Conservation (phyloP, 1,140 invertebrate genomes). For the Helicoverpa zea region DNA sequence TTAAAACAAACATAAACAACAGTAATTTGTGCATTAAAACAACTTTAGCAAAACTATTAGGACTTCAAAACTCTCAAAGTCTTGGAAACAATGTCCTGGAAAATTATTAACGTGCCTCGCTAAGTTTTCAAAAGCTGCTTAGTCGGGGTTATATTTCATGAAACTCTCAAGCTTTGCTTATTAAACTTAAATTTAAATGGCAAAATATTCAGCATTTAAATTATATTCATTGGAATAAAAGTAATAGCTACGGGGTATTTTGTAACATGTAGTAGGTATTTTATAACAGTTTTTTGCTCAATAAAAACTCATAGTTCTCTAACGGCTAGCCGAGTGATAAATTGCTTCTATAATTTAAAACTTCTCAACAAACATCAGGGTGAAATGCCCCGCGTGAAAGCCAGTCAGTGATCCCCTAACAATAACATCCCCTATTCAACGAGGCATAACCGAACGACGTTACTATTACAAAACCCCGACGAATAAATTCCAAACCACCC, state of each 20-base stretch:
- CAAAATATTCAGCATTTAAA: background rate
- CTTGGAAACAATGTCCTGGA: background rate
- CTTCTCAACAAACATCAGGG: constrained; percentile 53
- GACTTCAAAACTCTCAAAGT: background rate
- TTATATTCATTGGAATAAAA: background rate
- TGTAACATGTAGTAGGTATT: background rate
- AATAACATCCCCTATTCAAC: constrained; percentile 72
- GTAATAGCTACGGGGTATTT: background rate
- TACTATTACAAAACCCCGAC: constrained; percentile 75
- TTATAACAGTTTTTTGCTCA: constrained; percentile 13
- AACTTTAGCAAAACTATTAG: background rate
- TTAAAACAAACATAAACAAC: background rate
- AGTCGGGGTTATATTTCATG: background rate
- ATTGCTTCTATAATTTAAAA: constrained; percentile 49
- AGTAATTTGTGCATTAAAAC: background rate
- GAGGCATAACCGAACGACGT: constrained; percentile 79
- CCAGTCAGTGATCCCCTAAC: constrained; percentile 56
- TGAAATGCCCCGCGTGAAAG: constrained; percentile 55
- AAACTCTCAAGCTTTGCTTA: background rate
- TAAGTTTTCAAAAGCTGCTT: background rate
- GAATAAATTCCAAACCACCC: constrained; percentile 68
- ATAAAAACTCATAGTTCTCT: constrained; percentile 11
- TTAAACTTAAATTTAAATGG: background rate
- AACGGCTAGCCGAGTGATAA: constrained; percentile 35
- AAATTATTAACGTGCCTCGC: background rate